Percentiles rank a stretch among this genome's conserved stretches.
These are phyloP conservation scores for Prolemur simus DNA, from an alignment of 2,113 vertebrate species.

Conservation along the genomic window DNA sequence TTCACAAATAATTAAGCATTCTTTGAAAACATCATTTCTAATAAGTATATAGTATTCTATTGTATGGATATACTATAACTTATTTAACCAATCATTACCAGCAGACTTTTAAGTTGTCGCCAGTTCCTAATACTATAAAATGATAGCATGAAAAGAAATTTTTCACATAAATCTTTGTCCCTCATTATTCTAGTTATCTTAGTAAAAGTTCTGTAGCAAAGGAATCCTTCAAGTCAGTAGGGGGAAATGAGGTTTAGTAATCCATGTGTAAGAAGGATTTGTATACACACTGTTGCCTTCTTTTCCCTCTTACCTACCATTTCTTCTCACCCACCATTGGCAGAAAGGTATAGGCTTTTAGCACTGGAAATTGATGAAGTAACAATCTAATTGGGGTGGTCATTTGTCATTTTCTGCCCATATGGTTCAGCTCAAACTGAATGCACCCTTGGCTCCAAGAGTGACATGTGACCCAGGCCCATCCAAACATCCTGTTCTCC, in stretches of 20 bases:
- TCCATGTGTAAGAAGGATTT: background rate
- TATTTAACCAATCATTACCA: background rate
- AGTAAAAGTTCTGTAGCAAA: background rate
- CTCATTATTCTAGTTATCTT: slow-evolving; percentile 26
- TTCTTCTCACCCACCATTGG: background rate
- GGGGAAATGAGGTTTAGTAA: background rate
- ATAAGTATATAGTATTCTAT: background rate
- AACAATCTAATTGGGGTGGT: background rate
- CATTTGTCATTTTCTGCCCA: background rate
- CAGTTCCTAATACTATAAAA: background rate
- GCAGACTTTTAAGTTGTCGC: background rate
- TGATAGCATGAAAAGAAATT: background rate
- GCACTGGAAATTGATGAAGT: background rate
- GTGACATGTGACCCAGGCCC: background rate
- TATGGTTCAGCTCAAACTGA: background rate
- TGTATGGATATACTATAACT: background rate
- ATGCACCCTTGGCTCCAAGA: background rate
- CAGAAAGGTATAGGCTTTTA: slow-evolving; percentile 3
- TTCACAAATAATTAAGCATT: background rate
- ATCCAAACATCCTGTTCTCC: background rate
- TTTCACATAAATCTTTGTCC: background rate
- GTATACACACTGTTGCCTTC: background rate
- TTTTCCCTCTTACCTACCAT: background rate
- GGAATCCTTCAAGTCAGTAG: background rate
- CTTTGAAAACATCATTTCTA: background rate